Conservation (phyloP, 2,888 invertebrate genomes). For the Galerucella nymphaeae region DNA sequence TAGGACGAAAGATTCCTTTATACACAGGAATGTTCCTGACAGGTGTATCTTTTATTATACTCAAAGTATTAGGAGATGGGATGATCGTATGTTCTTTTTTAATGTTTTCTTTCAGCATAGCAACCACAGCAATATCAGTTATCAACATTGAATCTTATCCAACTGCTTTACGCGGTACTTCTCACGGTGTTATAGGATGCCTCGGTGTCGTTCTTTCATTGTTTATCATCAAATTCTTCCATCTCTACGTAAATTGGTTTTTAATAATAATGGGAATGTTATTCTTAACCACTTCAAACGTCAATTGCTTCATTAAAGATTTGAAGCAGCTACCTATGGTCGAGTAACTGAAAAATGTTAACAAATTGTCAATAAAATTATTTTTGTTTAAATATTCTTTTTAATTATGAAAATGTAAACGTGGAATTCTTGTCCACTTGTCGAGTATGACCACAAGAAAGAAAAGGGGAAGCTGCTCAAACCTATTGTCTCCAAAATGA, state of each 20-base stretch:
- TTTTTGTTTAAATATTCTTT: neutral
- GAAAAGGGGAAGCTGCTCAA: no score
- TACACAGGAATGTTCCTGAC: slow-evolving; percentile 25
- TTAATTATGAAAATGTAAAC: no score
- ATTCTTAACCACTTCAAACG: slow-evolving; percentile 16
- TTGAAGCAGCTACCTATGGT: slow-evolving; percentile 33
- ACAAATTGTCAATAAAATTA: neutral
- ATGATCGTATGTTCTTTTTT: slow-evolving; percentile 39
- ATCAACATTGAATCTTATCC: slow-evolving; percentile 53
- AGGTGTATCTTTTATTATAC: slow-evolving; percentile 28
- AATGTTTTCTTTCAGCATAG: slow-evolving; percentile 40
- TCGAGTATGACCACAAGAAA: no score
- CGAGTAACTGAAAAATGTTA: slow-evolving; percentile 8
- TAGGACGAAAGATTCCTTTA: slow-evolving; percentile 48
- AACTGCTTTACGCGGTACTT: slow-evolving; percentile 51
- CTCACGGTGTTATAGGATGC: slow-evolving; percentile 45
- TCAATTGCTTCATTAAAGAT: slow-evolving; percentile 28
- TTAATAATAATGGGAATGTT: slow-evolving; percentile 29
- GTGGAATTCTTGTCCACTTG: no score
- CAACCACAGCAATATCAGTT: slow-evolving; percentile 44
- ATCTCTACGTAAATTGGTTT: slow-evolving; percentile 29
- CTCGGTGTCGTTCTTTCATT: slow-evolving; percentile 31
- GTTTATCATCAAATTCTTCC: slow-evolving; percentile 36
- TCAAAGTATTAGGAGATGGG: slow-evolving; percentile 25
- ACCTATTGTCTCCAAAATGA: no score